Base-by-base conservation (phyloP, 2,113 vertebrate genomes). In the Girardinichthys multiradiatus region DNA sequence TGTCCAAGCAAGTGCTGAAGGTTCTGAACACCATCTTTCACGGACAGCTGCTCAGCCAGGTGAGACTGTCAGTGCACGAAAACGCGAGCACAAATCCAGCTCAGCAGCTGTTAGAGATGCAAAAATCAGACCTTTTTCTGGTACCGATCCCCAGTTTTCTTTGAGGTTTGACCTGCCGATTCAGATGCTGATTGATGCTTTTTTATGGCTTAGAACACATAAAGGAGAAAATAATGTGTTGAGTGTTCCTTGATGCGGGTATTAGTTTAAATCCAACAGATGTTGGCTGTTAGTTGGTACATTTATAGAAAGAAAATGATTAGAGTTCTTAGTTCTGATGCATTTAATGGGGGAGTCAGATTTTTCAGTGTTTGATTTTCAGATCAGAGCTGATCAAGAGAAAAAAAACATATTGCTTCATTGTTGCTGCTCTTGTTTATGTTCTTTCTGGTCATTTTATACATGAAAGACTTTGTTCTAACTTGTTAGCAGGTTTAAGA, bases 1-100 rank as follows among this genome's bases (percentile, higher is more conserved):
- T 99, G 72, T 98, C 97, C 90, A 98, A 98, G 89, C 97, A 99
- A 93, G 97, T 99, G 91, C 95, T 99, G 71, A 99, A 99, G 86
- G 97, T 99, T 90, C 97, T 99, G 69, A 99, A 99, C 92, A 99
- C 97, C 92, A 99, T 99, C 87, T 99, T 99, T 92, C 98, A 99
- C 0, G 98, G 98, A 81, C 97, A 99, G 95, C 92, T 99, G 87
- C 97, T 99, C 88, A 99, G 98, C 89, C 98, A 99, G 98, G 98
- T 99, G 92, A 74, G 95, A 71, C 61, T 10, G 13, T 24, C 28
- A 6, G 24, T 24, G 15, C 57, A 30, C n/a, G 21, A 24, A 8
- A 51, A 15, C 31, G 6, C 6, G 31, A 33, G 31, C 31, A 10
- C 48, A 51, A 51, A n/a, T 51, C 21, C 48, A n/a, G 48, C 21